Percentiles rank a stretch among this genome's conserved stretches.
Evolutionary conservation across 2,797 vertebrate genomes (phyloP).

Genomic region (Muscicapa comitata): DNA sequence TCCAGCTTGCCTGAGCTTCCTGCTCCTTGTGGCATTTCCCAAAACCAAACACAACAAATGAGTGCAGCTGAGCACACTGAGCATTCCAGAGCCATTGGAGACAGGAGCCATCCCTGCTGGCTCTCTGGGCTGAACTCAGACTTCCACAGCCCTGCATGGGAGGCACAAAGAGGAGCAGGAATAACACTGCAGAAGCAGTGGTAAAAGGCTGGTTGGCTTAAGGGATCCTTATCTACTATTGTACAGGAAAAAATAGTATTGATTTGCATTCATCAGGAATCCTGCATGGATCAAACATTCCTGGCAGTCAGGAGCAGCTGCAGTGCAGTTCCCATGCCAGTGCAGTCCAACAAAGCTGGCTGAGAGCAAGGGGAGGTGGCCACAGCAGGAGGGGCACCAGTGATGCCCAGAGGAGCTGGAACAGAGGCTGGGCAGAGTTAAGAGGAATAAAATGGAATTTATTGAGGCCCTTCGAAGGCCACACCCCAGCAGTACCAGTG

Average conservation of each 20-base stretch:
- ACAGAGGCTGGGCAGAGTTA: no score
- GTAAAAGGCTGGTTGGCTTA: not conserved
- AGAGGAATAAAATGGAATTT: no score
- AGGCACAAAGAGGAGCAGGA: not conserved
- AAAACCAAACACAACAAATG: not conserved
- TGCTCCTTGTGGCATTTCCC: not conserved
- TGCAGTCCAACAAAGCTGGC: rapidly evolving
- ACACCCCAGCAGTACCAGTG: no score
- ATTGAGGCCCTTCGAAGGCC: no score
- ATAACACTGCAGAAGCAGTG: not conserved
- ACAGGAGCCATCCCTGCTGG: not conserved
- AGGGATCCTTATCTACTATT: not conserved
- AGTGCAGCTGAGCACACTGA: not conserved
- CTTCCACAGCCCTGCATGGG: not conserved
- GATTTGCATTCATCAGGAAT: not conserved
- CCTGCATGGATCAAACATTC: not conserved
- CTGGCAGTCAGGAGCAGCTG: not conserved
- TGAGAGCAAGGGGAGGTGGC: not conserved
- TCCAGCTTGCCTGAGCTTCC: not conserved
- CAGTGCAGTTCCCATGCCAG: rapidly evolving
- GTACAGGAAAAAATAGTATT: not conserved
- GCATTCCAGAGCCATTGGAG: not conserved
- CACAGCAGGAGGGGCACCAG: not conserved
- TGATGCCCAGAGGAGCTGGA: no score
- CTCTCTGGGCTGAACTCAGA: not conserved